A percentile compares a stretch with the other conserved stretches of the same genome.
Conservation (phyloP, 2,113 vertebrate genomes). For the Albula goreensis region DNA sequence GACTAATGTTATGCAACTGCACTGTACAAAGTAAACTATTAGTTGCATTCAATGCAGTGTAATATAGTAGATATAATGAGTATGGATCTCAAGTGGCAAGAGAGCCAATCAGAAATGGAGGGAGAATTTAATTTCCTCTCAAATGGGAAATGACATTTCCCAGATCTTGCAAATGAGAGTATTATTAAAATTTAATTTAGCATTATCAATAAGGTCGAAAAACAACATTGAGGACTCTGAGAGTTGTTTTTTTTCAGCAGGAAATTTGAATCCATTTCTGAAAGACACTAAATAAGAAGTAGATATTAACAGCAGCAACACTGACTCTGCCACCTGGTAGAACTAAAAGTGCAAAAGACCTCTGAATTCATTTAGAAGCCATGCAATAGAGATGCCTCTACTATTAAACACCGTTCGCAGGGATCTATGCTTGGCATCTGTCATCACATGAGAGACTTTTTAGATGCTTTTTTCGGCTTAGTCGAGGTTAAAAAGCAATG, state of each 20-base stretch:
- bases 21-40: neutral
- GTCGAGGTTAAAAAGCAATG: slow-evolving; percentile 34
- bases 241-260: slow-evolving; percentile 11
- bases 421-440: neutral
- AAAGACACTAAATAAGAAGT: slow-evolving; percentile 23
- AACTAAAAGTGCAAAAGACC: neutral
- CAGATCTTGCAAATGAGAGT: slow-evolving; percentile 9
- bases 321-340: slow-evolving; percentile 8
- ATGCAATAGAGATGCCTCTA: neutral
- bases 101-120: neutral
- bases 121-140: slow-evolving; percentile 17
- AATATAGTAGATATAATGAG: neutral
- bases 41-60: neutral
- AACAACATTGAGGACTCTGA: slow-evolving; percentile 16
- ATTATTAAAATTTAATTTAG: slow-evolving; percentile 24
- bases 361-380: neutral
- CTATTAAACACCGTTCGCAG: neutral
- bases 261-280: slow-evolving; percentile 29
- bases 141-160: slow-evolving; percentile 20
- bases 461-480: slow-evolving; percentile 23
- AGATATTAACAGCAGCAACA: slow-evolving; percentile 28
- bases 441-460: neutral
- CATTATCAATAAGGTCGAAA: slow-evolving; percentile 25
- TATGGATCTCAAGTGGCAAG: neutral
- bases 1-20: neutral